Base-by-base conservation (phyloP, 1,140 invertebrate genomes). In the Chrysomallon squamiferum region DNA sequence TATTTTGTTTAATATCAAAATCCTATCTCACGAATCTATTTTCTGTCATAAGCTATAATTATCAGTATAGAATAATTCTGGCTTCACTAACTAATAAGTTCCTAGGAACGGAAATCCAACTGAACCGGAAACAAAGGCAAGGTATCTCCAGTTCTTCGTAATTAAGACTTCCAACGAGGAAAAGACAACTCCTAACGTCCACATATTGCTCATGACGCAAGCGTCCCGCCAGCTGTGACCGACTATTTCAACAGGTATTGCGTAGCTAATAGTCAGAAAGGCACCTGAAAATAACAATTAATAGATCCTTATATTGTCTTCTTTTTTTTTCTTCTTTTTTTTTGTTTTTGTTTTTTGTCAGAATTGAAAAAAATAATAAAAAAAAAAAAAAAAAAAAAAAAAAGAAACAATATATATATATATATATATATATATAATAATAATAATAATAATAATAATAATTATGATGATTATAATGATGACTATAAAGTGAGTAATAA, bases 211-310 rank as follows among this genome's bases (percentile, higher is more conserved):
- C 45, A 77, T 79, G 18, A 77, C 64, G 59, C 75, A 78, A 15
- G 74, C 69, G 62, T 82, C 80, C 22, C 78, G 61, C 75, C 76
- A 80, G 45, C 79, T 69, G 20, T 71, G 69, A 7, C 77, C 77
- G 2, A 79, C 58, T 32, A 73, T 72, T 43, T 82, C 78, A 13
- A 80, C 54, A 5, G 73, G 65, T 22, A 77, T 64, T 33, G 79
- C 77, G 32, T 71, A 57, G 54, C 78, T 80, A 30, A 78, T 65
- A 9, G 79, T 59, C 1, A 79, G 65, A 52, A 76, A 77, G 22
- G 74, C 68, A 13, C 80, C 80, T 82, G 68, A 56, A 59, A 27
- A 64, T 38, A 11, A 68, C 43, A 35, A 0, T 32, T 38, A 38
- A 22, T 43, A 13, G 22, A 9, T n/a, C 35, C 15, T 25, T 25